Base-by-base conservation (phyloP, 2,113 vertebrate genomes). In the Macquaria ambigua region DNA sequence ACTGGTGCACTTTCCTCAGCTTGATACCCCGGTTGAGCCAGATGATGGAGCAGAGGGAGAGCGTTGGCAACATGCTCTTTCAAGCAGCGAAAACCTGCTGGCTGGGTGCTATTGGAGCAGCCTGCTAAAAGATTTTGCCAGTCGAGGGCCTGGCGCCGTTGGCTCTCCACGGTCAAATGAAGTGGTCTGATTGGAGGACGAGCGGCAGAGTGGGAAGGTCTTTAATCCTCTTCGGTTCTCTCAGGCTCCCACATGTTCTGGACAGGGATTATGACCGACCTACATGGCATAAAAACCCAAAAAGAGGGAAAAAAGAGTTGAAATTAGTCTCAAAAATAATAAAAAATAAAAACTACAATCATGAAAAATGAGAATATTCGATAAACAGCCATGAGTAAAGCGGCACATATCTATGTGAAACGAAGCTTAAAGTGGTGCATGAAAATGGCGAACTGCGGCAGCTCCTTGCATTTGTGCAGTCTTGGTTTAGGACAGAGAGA, bases 21-120 rank as follows among this genome's bases (percentile, higher is more conserved):
- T 97, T 98, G 93, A 97, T 96, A 68, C 97, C 97, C 16, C 97
- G 95, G 94, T 96, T 96, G 91, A 96, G 61, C 97, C 97, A 97
- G 91, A 97, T 89, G 79, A 97, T 97, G 95, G 96, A 97, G 95
- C 97, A 96, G 55, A 97, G 96, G 87, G 95, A 96, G 89, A 95
- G 95, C 84, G 93, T 93, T 85, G 96, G 95, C 87, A 97, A 96
- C 98, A 99, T 98, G 96, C 97, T 98, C 96, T 82, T 91, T 88
- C 68, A 86, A 90, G 88, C 85, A 62, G 90, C 85, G 79, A 72
- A 90, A 87, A 87, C 79, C 86, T 76, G 79, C 89, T 82, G 81
- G 87, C 81, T 70, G 84, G 87, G 77, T 89, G 90, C 88, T 87
- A 77, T 15, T 61, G 78, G 74, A 86, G 81, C 69, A 77, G 82